These are phyloP conservation scores for Manis javanica DNA, from an alignment of 2,797 vertebrate genomes.

Conservation along the genomic window DNA sequence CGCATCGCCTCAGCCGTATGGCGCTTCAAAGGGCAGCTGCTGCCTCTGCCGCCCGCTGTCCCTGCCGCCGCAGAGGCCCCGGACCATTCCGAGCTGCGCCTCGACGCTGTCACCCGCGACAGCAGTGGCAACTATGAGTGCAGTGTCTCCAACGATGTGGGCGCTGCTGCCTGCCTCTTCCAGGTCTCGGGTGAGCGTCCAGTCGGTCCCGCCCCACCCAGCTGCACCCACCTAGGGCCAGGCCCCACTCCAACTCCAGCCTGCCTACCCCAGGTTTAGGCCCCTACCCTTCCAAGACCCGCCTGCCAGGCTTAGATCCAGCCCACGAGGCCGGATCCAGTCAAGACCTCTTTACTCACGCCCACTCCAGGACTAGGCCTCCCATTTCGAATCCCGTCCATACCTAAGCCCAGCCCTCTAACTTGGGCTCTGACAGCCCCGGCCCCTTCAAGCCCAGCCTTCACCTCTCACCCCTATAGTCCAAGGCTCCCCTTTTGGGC, in stretches of 20 bases:
- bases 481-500: background rate
- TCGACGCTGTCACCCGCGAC: constrained; percentile 90
- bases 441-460: background rate
- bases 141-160: constrained; percentile 93
- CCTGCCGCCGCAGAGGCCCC: constrained; percentile 87
- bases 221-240: background rate
- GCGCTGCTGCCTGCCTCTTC: constrained; percentile 93
- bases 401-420: background rate
- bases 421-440: background rate
- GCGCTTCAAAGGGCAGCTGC: constrained; percentile 91
- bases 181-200: constrained; percentile 93
- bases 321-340: no score
- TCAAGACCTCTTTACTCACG: background rate
- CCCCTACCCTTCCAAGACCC: background rate
- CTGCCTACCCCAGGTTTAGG: rapidly evolving
- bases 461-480: rapidly evolving
- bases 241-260: background rate
- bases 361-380: background rate
- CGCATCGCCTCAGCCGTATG: constrained; percentile 92
- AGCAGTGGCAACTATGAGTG: constrained; percentile 95
- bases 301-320: background rate
- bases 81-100: constrained; percentile 92
- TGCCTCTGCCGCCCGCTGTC: constrained; percentile 85
- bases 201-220: background rate
- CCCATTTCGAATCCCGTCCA: rapidly evolving